Base-by-base conservation (phyloP, 2,113 vertebrate genomes). In the Recurvirostra avosetta region DNA sequence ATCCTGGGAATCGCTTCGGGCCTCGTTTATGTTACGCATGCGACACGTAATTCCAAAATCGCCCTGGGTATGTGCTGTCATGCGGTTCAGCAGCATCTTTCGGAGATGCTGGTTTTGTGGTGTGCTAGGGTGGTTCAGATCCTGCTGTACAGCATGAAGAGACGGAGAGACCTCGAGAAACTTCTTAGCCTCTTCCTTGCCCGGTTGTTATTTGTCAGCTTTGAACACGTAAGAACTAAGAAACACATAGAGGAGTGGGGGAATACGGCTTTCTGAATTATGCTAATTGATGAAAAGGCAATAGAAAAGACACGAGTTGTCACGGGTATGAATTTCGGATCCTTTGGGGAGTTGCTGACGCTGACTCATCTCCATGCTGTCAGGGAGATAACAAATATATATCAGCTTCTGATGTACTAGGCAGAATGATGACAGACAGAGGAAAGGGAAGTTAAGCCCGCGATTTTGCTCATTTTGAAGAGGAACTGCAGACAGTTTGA, bases 131-230 rank as follows among this genome's bases (percentile, higher is more conserved):
- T 11, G 11, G 11, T 17, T 20, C 26, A 18, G 45, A 15, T 49
- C 25, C 59, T 20, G 3, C 11, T 18, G 1, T 10, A 2, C 20
- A 6, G 2, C 20, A 4, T 5, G 7, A 36, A 43, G 73, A n/a
- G 65, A 17, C 9, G 15, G 30, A 49, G 45, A 6, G 22, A 38
- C 29, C 62, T 26, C 10, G 38, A 47, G 50, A 47, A 71, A 43
- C 26, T 26, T 49, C 7, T 13, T 30, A 11, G 15, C 22, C 4
- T 52, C 29, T 36, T 84, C 45, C 29, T 62, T 45, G 25, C 34
- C 71, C 5, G 1, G 49, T 25, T 66, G 50, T 68, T 71, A 15
- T 8, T 15, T 6, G 22, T 38, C 34, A 34, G 36, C 34, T 47
- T n/a, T 56, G 59, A 40, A 21, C 18, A 15, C 1, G 5, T 21